These are phyloP conservation scores for Allygus modestus DNA, from an alignment of 2,888 invertebrate genomes.

Conservation along the genomic window DNA sequence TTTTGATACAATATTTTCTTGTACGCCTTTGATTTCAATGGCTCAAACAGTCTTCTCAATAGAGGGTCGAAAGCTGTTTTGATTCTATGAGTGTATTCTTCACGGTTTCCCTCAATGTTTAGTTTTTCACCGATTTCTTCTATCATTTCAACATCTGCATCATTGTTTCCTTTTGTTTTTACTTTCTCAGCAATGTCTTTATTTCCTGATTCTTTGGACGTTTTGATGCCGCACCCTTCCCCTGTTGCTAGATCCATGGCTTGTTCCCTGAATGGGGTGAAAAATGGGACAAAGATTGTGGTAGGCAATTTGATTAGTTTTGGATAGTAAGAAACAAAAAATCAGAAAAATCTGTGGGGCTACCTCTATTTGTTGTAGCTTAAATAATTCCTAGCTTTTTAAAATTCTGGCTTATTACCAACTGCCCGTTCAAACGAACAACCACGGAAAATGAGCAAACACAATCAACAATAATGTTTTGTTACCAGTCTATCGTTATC, in stretches of 20 bases:
- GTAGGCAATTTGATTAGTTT: no score
- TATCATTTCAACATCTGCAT: background rate
- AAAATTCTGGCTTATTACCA: no score
- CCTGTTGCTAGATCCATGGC: constrained; percentile 27
- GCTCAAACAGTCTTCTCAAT: constrained; percentile 12
- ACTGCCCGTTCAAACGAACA: no score
- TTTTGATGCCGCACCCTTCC: constrained; percentile 15
- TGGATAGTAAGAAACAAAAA: no score
- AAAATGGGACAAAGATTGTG: no score
- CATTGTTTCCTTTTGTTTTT: background rate
- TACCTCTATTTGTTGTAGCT: no score
- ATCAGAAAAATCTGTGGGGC: no score
- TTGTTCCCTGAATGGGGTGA: constrained; percentile 6
- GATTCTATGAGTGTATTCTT: constrained; percentile 28
- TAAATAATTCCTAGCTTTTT: no score
- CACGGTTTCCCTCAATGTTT: background rate
- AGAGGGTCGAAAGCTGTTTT: constrained; percentile 40
- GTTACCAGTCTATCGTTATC: no score
- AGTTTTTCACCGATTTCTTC: background rate
- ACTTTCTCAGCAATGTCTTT: background rate
- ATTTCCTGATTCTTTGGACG: background rate
- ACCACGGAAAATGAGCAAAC: no score
- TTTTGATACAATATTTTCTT: constrained; percentile 10
- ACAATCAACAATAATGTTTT: no score
- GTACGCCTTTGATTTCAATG: background rate